Percentiles rank a stretch among this genome's conserved stretches.
Conservation (phyloP, 92 coral and sea anemone species). For the Meandrina meandrites region DNA sequence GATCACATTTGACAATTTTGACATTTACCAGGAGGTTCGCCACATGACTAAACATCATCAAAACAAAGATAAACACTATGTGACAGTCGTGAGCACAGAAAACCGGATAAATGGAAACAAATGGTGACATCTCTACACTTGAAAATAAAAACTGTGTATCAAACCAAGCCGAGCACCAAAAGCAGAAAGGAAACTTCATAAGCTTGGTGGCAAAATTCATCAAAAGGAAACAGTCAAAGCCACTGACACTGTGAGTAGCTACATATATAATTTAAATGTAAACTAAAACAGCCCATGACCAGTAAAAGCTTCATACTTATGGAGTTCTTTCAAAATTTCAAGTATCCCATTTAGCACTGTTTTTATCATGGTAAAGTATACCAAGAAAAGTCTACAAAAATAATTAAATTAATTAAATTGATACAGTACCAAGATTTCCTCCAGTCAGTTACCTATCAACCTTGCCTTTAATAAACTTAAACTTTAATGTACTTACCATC, state of each 20-base stretch:
- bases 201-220: background rate
- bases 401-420: too few species aligned
- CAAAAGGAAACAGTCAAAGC: conserved; percentile 33
- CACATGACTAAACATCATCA: conserved; percentile 48
- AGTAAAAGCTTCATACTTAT: too few species aligned
- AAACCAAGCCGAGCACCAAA: background rate
- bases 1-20: conserved; percentile 56
- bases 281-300: too few species aligned
- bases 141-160: conserved; percentile 45
- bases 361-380: too few species aligned
- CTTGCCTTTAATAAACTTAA: too few species aligned
- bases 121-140: conserved; percentile 11
- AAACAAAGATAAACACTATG: conserved; percentile 46
- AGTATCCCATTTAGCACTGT: too few species aligned
- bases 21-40: conserved; percentile 51
- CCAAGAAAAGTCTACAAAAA: too few species aligned
- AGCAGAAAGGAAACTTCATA: background rate
- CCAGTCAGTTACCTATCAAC: too few species aligned
- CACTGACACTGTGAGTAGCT: conserved; percentile 23
- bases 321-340: too few species aligned
- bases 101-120: background rate
- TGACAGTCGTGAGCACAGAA: conserved; percentile 28
- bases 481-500: conserved; percentile 52
- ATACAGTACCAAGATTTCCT: too few species aligned
- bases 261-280: too few species aligned